Percentiles rank a stretch among this genome's conserved stretches.
These are phyloP conservation scores for Crepidodera aurea DNA, from an alignment of 2,888 invertebrate species.

Conservation along the genomic window DNA sequence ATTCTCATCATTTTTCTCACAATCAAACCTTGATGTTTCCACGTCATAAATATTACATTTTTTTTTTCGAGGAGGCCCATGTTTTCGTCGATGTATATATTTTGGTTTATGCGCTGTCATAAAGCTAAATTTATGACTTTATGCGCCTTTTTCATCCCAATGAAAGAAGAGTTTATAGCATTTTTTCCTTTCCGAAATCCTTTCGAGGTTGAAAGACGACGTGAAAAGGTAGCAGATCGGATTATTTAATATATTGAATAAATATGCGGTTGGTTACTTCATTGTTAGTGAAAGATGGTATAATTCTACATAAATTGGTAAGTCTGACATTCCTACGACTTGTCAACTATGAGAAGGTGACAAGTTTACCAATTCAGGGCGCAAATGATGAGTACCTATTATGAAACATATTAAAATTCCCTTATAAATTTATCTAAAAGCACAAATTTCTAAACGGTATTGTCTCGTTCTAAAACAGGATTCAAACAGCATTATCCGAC, in stretches of 20 bases:
- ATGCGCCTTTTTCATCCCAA: slow-evolving; percentile 8
- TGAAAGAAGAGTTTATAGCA: slow-evolving; percentile 14
- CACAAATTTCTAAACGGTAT: no score
- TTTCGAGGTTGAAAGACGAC: slow-evolving; percentile 5
- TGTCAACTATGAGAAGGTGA: no score
- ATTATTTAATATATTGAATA: neutral
- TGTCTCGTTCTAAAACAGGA: no score
- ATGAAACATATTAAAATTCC: no score
- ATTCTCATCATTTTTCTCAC: neutral
- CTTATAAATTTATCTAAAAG: no score
- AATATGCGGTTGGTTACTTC: neutral
- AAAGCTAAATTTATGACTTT: slow-evolving; percentile 15
- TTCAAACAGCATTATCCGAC: no score
- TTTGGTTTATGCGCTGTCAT: slow-evolving; percentile 15
- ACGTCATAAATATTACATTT: neutral
- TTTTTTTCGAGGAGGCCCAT: neutral
- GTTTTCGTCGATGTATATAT: slow-evolving; percentile 2
- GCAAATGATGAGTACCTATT: no score
- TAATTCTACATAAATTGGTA: no score
- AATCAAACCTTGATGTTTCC: neutral
- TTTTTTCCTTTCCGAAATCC: slow-evolving; percentile 6
- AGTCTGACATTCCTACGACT: no score
- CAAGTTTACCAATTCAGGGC: no score
- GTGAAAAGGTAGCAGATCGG: neutral
- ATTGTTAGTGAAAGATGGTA: neutral